A percentile compares a stretch with the other conserved stretches of the same genome.
Conservation (phyloP, 2,888 invertebrate species). For the Nephrotoma flavescens region DNA sequence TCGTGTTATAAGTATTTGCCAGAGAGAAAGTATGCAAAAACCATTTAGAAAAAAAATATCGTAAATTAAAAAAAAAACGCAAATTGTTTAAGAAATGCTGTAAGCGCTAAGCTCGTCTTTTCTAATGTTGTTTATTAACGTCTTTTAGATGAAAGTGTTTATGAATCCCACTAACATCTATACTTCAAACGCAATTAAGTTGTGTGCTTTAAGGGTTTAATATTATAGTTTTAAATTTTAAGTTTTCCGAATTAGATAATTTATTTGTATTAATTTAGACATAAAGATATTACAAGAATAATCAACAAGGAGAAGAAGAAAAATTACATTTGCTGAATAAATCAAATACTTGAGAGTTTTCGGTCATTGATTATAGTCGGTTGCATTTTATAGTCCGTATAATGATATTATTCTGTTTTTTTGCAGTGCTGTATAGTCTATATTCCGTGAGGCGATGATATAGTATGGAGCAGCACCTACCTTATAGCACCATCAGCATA, state of each 20-base stretch:
- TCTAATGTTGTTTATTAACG: neutral
- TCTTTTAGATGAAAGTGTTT: neutral
- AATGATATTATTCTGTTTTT: neutral
- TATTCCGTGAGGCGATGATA: neutral
- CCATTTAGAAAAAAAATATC: neutral
- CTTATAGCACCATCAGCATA: too few species aligned
- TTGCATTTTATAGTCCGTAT: neutral
- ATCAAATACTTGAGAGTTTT: neutral
- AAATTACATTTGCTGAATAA: neutral
- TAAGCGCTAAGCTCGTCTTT: neutral
- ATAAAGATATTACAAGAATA: neutral
- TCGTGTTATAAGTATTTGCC: neutral
- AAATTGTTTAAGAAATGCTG: neutral
- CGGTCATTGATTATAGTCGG: neutral
- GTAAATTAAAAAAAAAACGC: neutral
- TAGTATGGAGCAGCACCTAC: neutral
- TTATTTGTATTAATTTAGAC: neutral
- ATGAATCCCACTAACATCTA: neutral
- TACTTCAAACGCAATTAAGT: neutral
- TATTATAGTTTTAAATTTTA: neutral
- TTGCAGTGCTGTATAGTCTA: neutral
- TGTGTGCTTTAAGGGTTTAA: neutral
- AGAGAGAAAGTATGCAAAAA: neutral
- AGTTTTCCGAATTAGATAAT: neutral
- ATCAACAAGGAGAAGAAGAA: neutral